Evolutionary conservation across 1,140 invertebrate genomes (phyloP).

Genomic region (Anthonomus grandis): DNA sequence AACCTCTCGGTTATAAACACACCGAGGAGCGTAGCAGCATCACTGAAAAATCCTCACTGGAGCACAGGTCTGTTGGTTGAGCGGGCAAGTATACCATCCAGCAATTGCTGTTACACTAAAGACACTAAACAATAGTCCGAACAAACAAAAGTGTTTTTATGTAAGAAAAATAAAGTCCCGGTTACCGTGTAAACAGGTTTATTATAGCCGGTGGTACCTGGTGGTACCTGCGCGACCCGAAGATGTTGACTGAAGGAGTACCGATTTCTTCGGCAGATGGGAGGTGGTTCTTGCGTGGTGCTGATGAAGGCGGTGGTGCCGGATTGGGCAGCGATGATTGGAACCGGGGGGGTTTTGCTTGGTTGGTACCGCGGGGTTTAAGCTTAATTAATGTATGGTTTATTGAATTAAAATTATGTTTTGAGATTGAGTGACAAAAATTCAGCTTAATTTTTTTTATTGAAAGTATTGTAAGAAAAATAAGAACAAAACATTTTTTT

Average conservation of each 20-base stretch:
- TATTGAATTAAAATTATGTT: no score
- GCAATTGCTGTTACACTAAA: not conserved
- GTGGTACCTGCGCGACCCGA: constrained; percentile 8
- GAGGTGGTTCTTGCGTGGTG: constrained; percentile 22
- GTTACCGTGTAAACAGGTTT: not conserved
- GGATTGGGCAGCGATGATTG: not conserved
- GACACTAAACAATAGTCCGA: not conserved
- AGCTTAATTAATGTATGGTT: no score
- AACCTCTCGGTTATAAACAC: constrained; percentile 25
- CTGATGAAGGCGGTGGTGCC: not conserved
- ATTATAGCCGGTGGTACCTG: constrained; percentile 8
- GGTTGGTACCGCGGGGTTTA: not conserved
- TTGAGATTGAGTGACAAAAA: no score
- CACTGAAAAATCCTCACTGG: no score
- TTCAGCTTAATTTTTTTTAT: no score
- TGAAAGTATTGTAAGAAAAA: no score
- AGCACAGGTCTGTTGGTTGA: not conserved
- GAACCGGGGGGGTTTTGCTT: not conserved
- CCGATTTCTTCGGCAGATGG: constrained; percentile 21
- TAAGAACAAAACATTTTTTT: no score
- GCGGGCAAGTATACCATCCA: constrained; percentile 13
- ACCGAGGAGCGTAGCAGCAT: no score
- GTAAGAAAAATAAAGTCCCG: no score
- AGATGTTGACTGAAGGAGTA: constrained; percentile 23
- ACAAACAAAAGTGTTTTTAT: not conserved